Percentiles rank a stretch among this genome's conserved stretches.
Evolutionary conservation across 2,113 vertebrate species (phyloP).

Genomic region (Cacatua alba): DNA sequence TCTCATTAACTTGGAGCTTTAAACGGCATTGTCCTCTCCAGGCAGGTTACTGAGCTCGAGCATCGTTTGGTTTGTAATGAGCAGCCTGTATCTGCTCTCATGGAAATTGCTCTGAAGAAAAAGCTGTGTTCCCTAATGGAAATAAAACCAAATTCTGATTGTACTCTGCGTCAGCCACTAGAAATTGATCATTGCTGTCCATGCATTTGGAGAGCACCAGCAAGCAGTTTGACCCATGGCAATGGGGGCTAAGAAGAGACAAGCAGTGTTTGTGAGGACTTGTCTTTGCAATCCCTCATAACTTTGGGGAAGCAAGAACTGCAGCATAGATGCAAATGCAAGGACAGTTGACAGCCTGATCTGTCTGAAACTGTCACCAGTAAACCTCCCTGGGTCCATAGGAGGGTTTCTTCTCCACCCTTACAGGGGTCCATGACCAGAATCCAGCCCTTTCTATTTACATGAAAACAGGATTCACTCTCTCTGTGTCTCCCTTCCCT

Average conservation of each 20-base stretch:
- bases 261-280: background rate
- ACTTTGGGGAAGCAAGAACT: background rate
- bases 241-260: background rate
- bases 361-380: background rate
- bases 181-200: background rate
- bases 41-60: constrained; percentile 33
- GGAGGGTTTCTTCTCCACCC: background rate
- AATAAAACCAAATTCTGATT: background rate
- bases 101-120: constrained; percentile 30
- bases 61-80: constrained; percentile 49
- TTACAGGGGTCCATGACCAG: accelerated
- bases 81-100: constrained; percentile 5
- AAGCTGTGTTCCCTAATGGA: constrained; percentile 7
- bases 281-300: background rate
- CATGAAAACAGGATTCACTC: background rate
- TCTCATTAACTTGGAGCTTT: constrained; percentile 75
- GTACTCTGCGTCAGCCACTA: background rate
- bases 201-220: background rate
- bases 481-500: background rate
- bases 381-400: background rate
- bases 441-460: background rate
- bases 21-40: constrained; percentile 66
- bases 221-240: accelerated
- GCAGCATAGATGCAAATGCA: background rate
- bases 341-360: accelerated